A percentile compares a stretch with the other conserved stretches of the same genome.
phyloP scores from a whole-genome alignment of 1,140 invertebrate genomes.

The Hetaerina americana region DNA sequence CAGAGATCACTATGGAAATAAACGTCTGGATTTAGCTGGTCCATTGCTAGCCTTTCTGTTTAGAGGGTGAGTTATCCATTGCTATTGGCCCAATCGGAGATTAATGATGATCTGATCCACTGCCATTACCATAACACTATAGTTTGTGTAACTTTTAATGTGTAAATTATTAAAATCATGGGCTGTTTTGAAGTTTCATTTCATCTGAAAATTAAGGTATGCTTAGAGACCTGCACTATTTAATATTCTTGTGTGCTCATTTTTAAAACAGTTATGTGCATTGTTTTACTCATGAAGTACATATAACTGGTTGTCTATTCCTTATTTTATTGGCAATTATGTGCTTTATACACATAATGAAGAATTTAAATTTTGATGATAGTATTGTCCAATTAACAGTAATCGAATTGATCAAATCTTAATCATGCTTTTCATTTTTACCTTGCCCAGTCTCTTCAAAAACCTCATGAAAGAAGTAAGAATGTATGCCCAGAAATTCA shows the following conservation, averaged over 20 bases:
- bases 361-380: too few species aligned
- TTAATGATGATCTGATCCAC: background rate
- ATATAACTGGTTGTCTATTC: too few species aligned
- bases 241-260: too few species aligned
- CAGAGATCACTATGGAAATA: slow-evolving; percentile 99
- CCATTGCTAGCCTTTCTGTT: slow-evolving; percentile 92
- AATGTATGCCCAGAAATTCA: slow-evolving; percentile 97
- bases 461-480: slow-evolving; percentile 91
- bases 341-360: too few species aligned
- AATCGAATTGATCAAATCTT: too few species aligned
- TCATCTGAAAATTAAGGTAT: too few species aligned
- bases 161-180: background rate
- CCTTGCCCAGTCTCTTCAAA: slow-evolving; percentile 56
- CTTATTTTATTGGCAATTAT: too few species aligned
- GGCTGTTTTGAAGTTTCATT: background rate
- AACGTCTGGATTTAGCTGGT: slow-evolving; percentile 91
- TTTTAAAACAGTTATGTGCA: too few species aligned
- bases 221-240: too few species aligned
- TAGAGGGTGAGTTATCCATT: slow-evolving; percentile 55
- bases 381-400: too few species aligned
- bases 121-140: background rate
- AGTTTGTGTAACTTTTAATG: background rate
- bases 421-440: slow-evolving; percentile 3
- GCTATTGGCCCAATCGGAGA: too few species aligned
- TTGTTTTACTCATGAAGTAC: too few species aligned